Evolutionary conservation across 1,140 invertebrate species (phyloP).

Genomic region (Pissodes strobi): DNA sequence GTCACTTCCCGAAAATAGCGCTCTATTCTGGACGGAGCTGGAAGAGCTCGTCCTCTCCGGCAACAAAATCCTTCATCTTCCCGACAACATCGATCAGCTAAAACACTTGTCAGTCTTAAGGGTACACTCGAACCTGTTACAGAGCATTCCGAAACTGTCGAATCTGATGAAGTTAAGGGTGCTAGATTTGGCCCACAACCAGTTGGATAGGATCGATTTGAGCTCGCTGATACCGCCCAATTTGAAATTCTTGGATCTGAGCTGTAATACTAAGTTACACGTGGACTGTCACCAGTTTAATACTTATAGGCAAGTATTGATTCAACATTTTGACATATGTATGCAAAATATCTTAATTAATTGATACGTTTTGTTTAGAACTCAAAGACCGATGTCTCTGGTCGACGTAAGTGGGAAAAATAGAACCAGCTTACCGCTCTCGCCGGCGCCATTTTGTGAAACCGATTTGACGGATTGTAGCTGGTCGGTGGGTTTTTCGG

Average conservation of each 20-base stretch:
- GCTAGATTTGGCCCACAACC: slow-evolving; percentile 83
- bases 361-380: slow-evolving; percentile 51
- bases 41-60: slow-evolving; percentile 83
- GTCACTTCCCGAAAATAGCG: slow-evolving; percentile 73
- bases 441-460: slow-evolving; percentile 64
- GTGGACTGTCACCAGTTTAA: slow-evolving; percentile 81
- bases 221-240: slow-evolving; percentile 76
- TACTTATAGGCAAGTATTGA: slow-evolving; percentile 60
- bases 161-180: slow-evolving; percentile 76
- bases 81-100: slow-evolving; percentile 74
- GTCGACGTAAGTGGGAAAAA: slow-evolving; percentile 83
- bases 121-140: slow-evolving; percentile 80
- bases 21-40: slow-evolving; percentile 74
- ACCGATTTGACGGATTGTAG: slow-evolving; percentile 63
- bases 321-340: not conserved
- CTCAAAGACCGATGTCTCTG: slow-evolving; percentile 76
- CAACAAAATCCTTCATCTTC: slow-evolving; percentile 76
- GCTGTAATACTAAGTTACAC: slow-evolving; percentile 78
- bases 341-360: not conserved
- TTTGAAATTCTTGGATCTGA: slow-evolving; percentile 82
- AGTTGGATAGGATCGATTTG: slow-evolving; percentile 77
- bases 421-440: slow-evolving; percentile 65
- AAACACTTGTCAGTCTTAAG: slow-evolving; percentile 74
- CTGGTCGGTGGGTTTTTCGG: slow-evolving; percentile 82
- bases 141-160: slow-evolving; percentile 74